phyloP scores from a whole-genome alignment of 2,888 invertebrate species.

The Eupithecia tripunctaria region DNA sequence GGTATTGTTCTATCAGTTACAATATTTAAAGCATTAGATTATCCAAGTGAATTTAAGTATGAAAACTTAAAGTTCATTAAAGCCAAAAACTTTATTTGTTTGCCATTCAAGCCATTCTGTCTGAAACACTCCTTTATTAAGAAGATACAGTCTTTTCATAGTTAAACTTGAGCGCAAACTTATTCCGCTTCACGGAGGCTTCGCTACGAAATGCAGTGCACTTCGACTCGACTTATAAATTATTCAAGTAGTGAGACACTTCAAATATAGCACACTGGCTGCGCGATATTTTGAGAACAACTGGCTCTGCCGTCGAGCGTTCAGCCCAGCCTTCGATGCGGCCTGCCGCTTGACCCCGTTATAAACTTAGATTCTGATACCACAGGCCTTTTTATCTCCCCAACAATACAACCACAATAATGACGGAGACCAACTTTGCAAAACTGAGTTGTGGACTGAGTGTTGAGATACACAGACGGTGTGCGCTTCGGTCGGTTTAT shows the following conservation, averaged over 20 bases:
- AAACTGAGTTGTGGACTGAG: constrained; percentile 6
- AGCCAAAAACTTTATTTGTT: constrained; percentile 27
- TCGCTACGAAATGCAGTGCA: constrained; percentile 74
- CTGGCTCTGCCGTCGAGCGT: constrained; percentile 51
- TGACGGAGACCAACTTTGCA: constrained; percentile 18
- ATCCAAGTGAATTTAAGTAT: neutral
- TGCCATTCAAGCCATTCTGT: constrained; percentile 30
- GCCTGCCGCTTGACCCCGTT: constrained; percentile 61
- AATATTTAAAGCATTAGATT: neutral
- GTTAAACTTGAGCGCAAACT: constrained; percentile 60
- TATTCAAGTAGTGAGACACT: constrained; percentile 82
- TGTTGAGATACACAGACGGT: neutral
- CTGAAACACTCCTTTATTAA: constrained; percentile 35
- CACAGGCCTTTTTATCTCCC: constrained; percentile 37
- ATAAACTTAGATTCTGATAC: constrained; percentile 47
- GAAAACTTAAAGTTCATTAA: constrained; percentile 21
- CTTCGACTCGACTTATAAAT: constrained; percentile 78
- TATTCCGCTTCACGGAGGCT: constrained; percentile 62
- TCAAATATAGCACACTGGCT: constrained; percentile 77
- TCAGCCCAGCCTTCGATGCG: constrained; percentile 45
- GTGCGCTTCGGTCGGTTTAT: neutral
- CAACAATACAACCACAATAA: constrained; percentile 26
- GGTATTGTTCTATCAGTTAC: neutral
- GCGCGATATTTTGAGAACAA: constrained; percentile 78
- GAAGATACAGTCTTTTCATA: constrained; percentile 47